Percentiles rank a stretch among this genome's conserved stretches.
Evolutionary conservation across 2,113 vertebrate genomes (phyloP).

Genomic region (Antennarius striatus): DNA sequence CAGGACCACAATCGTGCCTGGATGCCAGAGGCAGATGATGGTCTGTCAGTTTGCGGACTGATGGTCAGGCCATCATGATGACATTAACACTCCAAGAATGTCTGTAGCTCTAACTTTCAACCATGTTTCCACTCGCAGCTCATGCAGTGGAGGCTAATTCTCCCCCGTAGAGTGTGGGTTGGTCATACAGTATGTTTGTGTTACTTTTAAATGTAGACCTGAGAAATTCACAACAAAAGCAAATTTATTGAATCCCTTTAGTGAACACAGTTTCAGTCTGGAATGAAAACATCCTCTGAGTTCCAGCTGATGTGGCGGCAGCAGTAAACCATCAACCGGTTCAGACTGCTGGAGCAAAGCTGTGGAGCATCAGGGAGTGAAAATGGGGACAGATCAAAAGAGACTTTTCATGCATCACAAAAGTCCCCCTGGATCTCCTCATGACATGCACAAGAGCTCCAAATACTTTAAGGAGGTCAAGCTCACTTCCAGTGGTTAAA

Average conservation of each 20-base stretch:
- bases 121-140: slow-evolving; percentile 68
- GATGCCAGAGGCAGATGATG: slow-evolving; percentile 69
- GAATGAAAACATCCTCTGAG: slow-evolving; percentile 11
- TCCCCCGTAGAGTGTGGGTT: slow-evolving; percentile 51
- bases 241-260: slow-evolving; percentile 6
- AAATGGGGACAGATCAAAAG: slow-evolving; percentile 53
- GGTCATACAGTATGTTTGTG: slow-evolving; percentile 43
- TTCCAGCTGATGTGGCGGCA: slow-evolving; percentile 4
- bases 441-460: slow-evolving; percentile 37
- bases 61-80: slow-evolving; percentile 64
- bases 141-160: slow-evolving; percentile 43
- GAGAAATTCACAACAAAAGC: not conserved
- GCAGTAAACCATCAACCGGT: not conserved
- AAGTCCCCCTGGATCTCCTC: slow-evolving; percentile 37
- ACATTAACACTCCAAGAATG: slow-evolving; percentile 73
- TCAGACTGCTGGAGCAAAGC: slow-evolving; percentile 3
- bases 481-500: slow-evolving; percentile 32
- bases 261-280: slow-evolving; percentile 1
- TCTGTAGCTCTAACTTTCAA: slow-evolving; percentile 59
- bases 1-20: slow-evolving; percentile 72
- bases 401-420: slow-evolving; percentile 45
- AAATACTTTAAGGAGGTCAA: slow-evolving; percentile 36
- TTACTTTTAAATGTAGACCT: slow-evolving; percentile 28
- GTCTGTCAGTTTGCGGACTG: slow-evolving; percentile 71
- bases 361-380: slow-evolving; percentile 27